phyloP scores from a whole-genome alignment of 2,888 invertebrate species.

The Aethes cnicana region DNA sequence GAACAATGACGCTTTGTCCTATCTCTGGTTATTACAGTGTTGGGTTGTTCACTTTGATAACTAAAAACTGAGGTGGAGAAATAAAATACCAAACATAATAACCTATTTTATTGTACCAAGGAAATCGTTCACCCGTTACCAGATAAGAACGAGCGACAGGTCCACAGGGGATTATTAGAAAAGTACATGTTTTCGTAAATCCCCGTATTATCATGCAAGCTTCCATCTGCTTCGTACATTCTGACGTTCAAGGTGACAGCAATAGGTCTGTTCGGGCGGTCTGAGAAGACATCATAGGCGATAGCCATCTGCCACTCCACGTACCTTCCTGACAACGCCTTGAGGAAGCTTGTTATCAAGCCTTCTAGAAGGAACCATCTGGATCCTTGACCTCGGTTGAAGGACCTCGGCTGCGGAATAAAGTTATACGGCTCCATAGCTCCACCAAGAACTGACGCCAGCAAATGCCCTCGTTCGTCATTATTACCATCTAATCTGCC shows the following conservation, averaged over 20 bases:
- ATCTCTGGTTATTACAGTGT: too few species aligned
- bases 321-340: neutral
- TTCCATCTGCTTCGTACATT: slow-evolving; percentile 18
- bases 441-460: neutral
- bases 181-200: slow-evolving; percentile 19
- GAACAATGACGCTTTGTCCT: too few species aligned
- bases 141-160: slow-evolving; percentile 16
- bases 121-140: too few species aligned
- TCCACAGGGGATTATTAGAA: slow-evolving; percentile 25
- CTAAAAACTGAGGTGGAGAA: too few species aligned
- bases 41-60: too few species aligned
- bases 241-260: slow-evolving; percentile 15
- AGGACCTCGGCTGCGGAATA: slow-evolving; percentile 18
- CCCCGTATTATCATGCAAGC: neutral
- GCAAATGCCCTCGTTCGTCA: neutral
- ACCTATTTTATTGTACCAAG: too few species aligned
- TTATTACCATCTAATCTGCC: neutral
- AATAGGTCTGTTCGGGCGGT: slow-evolving; percentile 16
- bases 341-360: slow-evolving; percentile 8
- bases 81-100: too few species aligned
- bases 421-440: slow-evolving; percentile 11
- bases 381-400: slow-evolving; percentile 20
- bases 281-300: slow-evolving; percentile 13
- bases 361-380: slow-evolving; percentile 25
- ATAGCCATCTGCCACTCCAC: slow-evolving; percentile 25